Percentiles rank a stretch among this genome's conserved stretches.
Evolutionary conservation across 2,113 vertebrate genomes (phyloP).

Genomic region (Coptodon bakossiorum): DNA sequence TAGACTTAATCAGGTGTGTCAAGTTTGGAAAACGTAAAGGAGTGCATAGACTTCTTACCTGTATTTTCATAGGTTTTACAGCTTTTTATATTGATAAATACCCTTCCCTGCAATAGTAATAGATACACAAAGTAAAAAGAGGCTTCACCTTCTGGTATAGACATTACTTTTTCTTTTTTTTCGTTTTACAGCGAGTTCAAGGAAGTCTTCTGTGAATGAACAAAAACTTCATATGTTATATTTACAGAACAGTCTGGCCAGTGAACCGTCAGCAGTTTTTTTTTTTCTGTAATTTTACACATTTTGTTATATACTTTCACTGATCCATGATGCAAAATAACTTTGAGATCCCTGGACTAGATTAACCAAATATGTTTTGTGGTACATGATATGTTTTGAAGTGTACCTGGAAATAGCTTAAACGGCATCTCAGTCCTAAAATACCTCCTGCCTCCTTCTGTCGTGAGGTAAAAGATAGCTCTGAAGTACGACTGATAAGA

Average conservation of each 20-base stretch:
- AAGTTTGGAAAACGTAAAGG: too few species aligned
- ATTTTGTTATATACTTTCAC: not conserved
- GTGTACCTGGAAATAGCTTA: not conserved
- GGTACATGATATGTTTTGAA: not conserved
- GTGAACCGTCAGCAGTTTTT: not conserved
- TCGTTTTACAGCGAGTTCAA: accelerated
- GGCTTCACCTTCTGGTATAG: not conserved
- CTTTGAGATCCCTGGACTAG: not conserved
- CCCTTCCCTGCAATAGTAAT: not conserved
- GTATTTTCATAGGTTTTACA: not conserved
- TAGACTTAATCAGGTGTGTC: not conserved
- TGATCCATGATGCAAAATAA: not conserved
- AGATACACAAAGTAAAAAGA: not conserved
- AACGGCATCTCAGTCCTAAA: not conserved
- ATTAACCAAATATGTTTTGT: not conserved
- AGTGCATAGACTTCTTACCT: too few species aligned
- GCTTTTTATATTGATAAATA: not conserved
- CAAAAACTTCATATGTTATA: not conserved
- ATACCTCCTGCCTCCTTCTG: not conserved
- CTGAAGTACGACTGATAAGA: not conserved
- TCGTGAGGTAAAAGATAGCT: not conserved
- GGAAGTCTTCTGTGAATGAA: not conserved
- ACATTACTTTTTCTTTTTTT: not conserved
- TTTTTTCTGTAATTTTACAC: not conserved
- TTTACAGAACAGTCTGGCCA: not conserved